phyloP scores from a whole-genome alignment of 2,113 vertebrate genomes.

The Amia ocellicauda region DNA sequence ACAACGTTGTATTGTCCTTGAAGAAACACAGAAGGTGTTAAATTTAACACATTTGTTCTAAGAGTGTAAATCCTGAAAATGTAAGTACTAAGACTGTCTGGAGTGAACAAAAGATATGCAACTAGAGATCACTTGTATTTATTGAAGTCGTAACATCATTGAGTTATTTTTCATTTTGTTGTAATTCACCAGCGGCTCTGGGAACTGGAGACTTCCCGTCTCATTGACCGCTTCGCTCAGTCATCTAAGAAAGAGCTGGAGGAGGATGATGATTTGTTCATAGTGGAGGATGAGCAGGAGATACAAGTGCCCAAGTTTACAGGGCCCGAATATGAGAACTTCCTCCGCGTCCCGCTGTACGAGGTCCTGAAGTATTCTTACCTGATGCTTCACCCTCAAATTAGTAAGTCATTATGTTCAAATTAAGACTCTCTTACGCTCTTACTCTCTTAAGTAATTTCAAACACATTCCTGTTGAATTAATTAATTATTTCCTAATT shows the following conservation, averaged over 20 bases:
- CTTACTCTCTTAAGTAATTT: not conserved
- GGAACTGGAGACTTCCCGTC: constrained; percentile 72
- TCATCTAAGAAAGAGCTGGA: constrained; percentile 50
- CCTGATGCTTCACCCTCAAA: constrained; percentile 61
- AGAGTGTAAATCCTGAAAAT: no score
- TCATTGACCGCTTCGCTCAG: constrained; percentile 63
- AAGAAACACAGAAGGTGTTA: no score
- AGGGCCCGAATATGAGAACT: constrained; percentile 68
- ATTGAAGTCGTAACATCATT: no score
- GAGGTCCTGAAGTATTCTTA: constrained; percentile 80
- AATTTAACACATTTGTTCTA: no score
- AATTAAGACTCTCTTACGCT: no score
- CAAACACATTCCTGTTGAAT: not conserved
- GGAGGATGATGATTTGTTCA: constrained; percentile 68
- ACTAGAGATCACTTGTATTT: no score
- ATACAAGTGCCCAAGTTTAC: constrained; percentile 49
- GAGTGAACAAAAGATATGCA: no score
- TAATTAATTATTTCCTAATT: not conserved
- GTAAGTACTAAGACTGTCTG: no score
- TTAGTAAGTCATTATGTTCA: constrained; percentile 68
- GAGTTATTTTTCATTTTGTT: no score
- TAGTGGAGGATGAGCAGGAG: constrained; percentile 64
- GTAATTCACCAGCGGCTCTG: constrained; percentile 67
- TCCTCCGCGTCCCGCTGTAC: constrained; percentile 67
- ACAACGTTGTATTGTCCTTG: no score